Base-by-base conservation (phyloP, 2,888 invertebrate species). In the Omphaloscelis lunosa region DNA sequence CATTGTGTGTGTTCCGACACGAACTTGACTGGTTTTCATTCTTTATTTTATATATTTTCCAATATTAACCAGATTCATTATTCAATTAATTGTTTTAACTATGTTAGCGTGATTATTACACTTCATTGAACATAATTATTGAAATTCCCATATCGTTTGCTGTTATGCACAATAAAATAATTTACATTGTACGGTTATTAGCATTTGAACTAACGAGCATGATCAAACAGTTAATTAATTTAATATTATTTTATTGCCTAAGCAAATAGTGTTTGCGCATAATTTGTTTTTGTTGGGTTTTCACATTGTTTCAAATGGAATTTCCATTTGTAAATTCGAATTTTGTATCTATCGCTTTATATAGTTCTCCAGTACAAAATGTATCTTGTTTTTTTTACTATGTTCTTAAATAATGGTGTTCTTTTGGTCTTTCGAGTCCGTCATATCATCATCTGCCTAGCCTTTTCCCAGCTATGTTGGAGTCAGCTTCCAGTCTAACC, bases 161-260 rank as follows among this genome's bases (percentile, higher is more conserved):
- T 39, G 61, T 23, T 17, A 27, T 48, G 27, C 23, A 11, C 41
- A 48, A 41, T 62, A 51, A 67, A 67, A 79, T 84, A 56, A 62
- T 78, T 48, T 41, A 66, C 48, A 79, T 56, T 66, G 4, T 27
- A 56, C 7, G 6, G 34, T 39, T 56, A 78, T 62, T 78, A 51
- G 41, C 61, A 34, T 79, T 79, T 67, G 29, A 9, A 67, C 29
- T 11, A 56, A 61, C 29, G 20, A 61, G 34, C 29, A 23, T n/a
- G 15, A 61, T 41, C 12, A 15, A n/a, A 62, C 27, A 56, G 67
- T 83, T 62, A 83, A 83, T 78, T 79, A 48, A 67, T 67, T 41
- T 23, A 78, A 56, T 79, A 67, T 83, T 62, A 77, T 83, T 56
- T 51, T 61, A 66, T 39, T 62, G 17, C 29, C 11, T 62, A 29